Evolutionary conservation across 2,888 invertebrate genomes (phyloP), one percentile per base, ranked within the genome.

Genomic region (Agonopterix arenella): DNA sequence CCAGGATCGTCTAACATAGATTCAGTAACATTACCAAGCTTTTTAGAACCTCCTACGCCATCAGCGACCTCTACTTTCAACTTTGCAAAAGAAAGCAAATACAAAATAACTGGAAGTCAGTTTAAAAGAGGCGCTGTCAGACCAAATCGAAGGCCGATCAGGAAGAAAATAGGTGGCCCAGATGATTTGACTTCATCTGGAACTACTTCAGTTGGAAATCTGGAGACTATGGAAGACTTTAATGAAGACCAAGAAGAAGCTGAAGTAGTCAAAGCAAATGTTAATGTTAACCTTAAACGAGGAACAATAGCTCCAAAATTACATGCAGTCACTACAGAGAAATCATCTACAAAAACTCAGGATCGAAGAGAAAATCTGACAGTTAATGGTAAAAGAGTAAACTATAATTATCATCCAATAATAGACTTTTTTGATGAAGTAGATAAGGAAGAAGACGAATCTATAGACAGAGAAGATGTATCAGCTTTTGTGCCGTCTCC

Each of bases 331-430:
- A 70, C 75, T 2, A 73, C 78, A 11, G 82, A 82, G 55, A 68
- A 62, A 50, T 52, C 58, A 47, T 62, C 64, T 4, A 63, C 64
- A 4, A 69, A 66, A 11, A 57, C 62, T 13, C 55, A 61, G 37
- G 73, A 73, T 52, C 69, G 67, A 53, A 64, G 59, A 47, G 76
- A 81, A 47, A 70, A 71, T 46, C 66, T 66, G 11, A 62, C 64
- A 13, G 58, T 69, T 0, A 79, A 74, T 52, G 75, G 75, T 11
- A 90, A 92, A 65, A 90, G 93, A 64, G 90, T 95, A 43, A 95
- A 95, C 80, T 95, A 95, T 69, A 94, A 93, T 69, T 95, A 95
- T 64, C 95, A 95, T 76, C 95, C 95, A 1, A 95, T 95, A 46
- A 94, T 95, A 59, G 95, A 95, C 67, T 95, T 94, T 71, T 95